phyloP scores from a whole-genome alignment of 2,797 vertebrate genomes.

The Sciaenops ocellatus region DNA sequence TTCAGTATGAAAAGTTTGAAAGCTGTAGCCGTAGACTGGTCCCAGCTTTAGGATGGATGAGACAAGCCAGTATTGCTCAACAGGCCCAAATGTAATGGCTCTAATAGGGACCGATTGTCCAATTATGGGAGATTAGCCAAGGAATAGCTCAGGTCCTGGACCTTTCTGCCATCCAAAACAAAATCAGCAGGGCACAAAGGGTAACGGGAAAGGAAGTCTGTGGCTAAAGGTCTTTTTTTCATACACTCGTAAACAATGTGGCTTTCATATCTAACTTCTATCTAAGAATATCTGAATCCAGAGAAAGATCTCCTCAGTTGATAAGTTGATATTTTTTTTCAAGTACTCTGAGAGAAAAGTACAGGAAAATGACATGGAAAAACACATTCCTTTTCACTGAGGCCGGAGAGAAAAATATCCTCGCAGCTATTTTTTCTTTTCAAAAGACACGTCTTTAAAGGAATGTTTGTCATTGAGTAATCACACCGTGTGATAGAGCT shows the following conservation, averaged over 20 bases:
- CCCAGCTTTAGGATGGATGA: slow-evolving; percentile 19
- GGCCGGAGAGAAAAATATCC: neutral
- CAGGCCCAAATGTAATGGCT: slow-evolving; percentile 70
- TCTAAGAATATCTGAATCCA: slow-evolving; percentile 12
- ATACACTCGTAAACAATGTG: slow-evolving; percentile 54
- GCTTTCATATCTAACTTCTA: slow-evolving; percentile 53
- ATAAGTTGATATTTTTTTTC: slow-evolving; percentile 15
- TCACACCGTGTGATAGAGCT: neutral
- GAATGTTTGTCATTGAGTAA: neutral
- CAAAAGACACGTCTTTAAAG: neutral
- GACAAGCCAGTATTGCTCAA: slow-evolving; percentile 61
- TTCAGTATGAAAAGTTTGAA: neutral
- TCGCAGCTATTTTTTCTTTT: neutral
- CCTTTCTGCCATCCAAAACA: slow-evolving; percentile 77
- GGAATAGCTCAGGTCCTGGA: slow-evolving; percentile 69
- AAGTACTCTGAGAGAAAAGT: neutral
- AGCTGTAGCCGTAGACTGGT: slow-evolving; percentile 4
- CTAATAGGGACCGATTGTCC: slow-evolving; percentile 75
- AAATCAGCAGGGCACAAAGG: slow-evolving; percentile 73
- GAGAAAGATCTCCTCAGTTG: slow-evolving; percentile 2
- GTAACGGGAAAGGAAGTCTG: slow-evolving; percentile 59
- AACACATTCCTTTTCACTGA: neutral
- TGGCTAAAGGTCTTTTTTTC: slow-evolving; percentile 44
- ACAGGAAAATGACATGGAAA: slow-evolving; percentile 4
- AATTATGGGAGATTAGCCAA: slow-evolving; percentile 80